Base-by-base conservation (phyloP, 2,888 invertebrate species). In the Gastracanthus pulcherrimus region DNA sequence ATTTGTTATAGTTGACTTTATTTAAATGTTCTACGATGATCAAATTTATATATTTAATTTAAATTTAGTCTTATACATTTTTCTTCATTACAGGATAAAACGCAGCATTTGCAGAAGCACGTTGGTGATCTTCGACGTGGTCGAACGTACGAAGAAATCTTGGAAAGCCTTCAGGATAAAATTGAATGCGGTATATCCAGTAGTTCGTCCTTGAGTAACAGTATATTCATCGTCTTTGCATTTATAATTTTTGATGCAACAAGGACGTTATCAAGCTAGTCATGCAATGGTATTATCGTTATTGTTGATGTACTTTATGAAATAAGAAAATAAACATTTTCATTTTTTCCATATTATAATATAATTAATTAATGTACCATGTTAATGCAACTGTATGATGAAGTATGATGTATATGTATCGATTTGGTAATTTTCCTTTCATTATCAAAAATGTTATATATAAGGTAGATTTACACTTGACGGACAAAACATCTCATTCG, bases 101-200 rank as follows among this genome's bases (percentile, higher is more conserved):
- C 86, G 3, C 80, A 69, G 74, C 83, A 84, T 48, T 58, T 86
- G 29, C 85, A 84, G n/a, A 83, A 84, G 60, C 82, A 86, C 64
- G 72, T 82, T 0, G 34, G 34, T 13, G 76, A 84, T 38, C 70
- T 81, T n/a, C 70, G 77, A 26, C 70, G 70, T n/a, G 84, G 85
- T 26, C 79, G 77, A 9, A 84, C 78, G 29, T 84, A 85, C 45
- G 80, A 71, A 3, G 81, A 84, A 34, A 66, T 85, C 9, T 41
- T 85, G 36, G 64, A 79, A 11, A 80, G 70, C 31, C 66, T 82
- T 6, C 82, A 82, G 58, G 76, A 80, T 2, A 66, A 76, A 0
- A 74, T 80, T 4, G 45, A 51, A 9, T 82, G 82, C 19, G 76
- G 79, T n/a, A 19, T 9, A 6, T 38, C 16, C 7, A 9, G 55